Base-by-base conservation (phyloP, 2,888 invertebrate genomes). In the Andrena bucephala region DNA sequence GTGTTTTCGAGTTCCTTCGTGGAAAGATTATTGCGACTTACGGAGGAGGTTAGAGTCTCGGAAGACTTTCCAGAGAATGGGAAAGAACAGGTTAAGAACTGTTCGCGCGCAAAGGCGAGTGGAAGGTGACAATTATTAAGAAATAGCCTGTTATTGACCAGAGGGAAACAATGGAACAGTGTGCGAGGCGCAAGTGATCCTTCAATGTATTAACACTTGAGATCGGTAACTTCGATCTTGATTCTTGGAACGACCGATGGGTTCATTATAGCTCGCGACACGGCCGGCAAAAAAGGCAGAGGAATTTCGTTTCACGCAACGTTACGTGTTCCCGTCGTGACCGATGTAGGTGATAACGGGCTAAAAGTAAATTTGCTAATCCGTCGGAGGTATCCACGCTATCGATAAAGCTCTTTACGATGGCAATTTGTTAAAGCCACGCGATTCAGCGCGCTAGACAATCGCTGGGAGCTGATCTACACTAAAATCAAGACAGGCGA, bases 361-460 rank as follows among this genome's bases (percentile, higher is more conserved):
- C 3, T 24, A 16, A 70, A 52, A 33, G 63, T 54, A 65, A 76
- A 68, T 63, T 69, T 60, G 27, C 27, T 66, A 31, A 63, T 69
- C 24, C 5, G 1, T 13, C 69, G n/a, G 62, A n/a, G 48, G 27
- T 67, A 59, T 65, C 36, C 24, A 16, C 57, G 36, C 24, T n/a
- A 66, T 65, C 71, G 71, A 85, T 85, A 83, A 75, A 72, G 75
- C 16, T 57, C 16, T 60, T 70, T 66, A 74, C 31, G 60, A 29
- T 50, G n/a, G 36, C 50, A 77, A 70, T 79, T 70, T 33, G 10
- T 57, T 33, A 73, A 82, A 82, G 62, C 74, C 67, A n/a, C 1
- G 3, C 8, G 52, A 71, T 69, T 69, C 66, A 72, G 4, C 8
- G 48, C 7, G 24, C n/a, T 52, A 62, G 50, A 27, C 10, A 48